phyloP scores from a whole-genome alignment of 2,797 vertebrate genomes.

The Pampus argenteus region DNA sequence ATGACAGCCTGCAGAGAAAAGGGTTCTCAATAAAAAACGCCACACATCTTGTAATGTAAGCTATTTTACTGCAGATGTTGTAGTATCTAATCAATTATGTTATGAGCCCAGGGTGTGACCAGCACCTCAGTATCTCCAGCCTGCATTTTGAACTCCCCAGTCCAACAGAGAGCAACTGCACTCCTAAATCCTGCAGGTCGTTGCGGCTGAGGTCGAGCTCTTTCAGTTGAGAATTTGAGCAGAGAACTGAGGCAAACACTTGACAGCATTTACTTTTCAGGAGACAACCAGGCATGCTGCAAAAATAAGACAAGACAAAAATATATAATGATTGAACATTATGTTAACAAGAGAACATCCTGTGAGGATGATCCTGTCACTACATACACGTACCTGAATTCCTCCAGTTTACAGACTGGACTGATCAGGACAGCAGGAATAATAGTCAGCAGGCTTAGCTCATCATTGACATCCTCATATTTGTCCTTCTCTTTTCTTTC shows the following conservation, averaged over 20 bases:
- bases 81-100: neutral
- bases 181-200: conserved; percentile 14
- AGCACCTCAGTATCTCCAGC: conserved; percentile 30
- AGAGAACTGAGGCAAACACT: conserved; percentile 34
- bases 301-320: conserved; percentile 2
- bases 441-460: conserved; percentile 10
- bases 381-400: conserved; percentile 20
- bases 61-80: too few relatives aligned
- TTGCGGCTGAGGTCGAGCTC: conserved; percentile 23
- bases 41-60: neutral
- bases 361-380: too few relatives aligned
- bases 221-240: conserved; percentile 29
- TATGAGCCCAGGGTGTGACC: neutral
- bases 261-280: conserved; percentile 31
- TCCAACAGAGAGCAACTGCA: conserved; percentile 14
- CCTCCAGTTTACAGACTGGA: conserved; percentile 17
- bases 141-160: conserved; percentile 16
- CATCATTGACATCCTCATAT: conserved; percentile 4
- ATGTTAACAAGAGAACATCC: too few relatives aligned
- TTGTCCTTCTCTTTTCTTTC: neutral
- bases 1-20: conserved; percentile 26
- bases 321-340: neutral
- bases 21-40: neutral
- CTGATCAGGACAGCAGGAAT: conserved; percentile 19
- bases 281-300: conserved; percentile 28